A percentile compares a stretch with the other conserved stretches of the same genome.
These are phyloP conservation scores for Keiferia lycopersicella DNA, from an alignment of 2,888 invertebrate genomes.

Conservation along the genomic window DNA sequence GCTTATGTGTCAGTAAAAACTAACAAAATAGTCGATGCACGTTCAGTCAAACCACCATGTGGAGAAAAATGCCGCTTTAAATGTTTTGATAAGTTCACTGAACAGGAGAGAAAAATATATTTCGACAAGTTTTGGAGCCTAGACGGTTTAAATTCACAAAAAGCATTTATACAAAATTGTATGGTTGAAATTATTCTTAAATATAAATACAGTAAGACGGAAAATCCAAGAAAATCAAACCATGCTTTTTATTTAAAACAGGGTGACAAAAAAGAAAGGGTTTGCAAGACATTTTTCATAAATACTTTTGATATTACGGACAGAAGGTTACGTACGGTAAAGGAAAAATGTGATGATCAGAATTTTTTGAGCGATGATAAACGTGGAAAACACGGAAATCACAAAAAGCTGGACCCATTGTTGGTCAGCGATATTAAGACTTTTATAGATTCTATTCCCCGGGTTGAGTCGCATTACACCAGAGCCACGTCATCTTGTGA, in stretches of 20 bases:
- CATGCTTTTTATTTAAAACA: slow-evolving; percentile 37
- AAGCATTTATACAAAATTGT: slow-evolving; percentile 30
- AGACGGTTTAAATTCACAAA: slow-evolving; percentile 29
- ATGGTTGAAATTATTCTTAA: slow-evolving; percentile 33
- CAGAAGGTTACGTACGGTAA: slow-evolving; percentile 31
- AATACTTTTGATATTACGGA: slow-evolving; percentile 34
- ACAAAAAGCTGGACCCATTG: slow-evolving; percentile 26
- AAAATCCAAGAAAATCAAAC: slow-evolving; percentile 33
- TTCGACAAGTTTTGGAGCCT: slow-evolving; percentile 29
- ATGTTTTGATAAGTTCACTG: slow-evolving; percentile 15
- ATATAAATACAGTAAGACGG: slow-evolving; percentile 33
- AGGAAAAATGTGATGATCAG: slow-evolving; percentile 30
- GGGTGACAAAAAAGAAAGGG: slow-evolving; percentile 31
- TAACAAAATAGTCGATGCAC: background rate
- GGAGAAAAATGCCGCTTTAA: slow-evolving; percentile 16
- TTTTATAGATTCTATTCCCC: slow-evolving; percentile 33
- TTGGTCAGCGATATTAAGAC: slow-evolving; percentile 30
- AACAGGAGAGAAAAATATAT: slow-evolving; percentile 4
- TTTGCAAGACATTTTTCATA: slow-evolving; percentile 34
- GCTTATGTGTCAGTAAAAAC: slow-evolving; percentile 23
- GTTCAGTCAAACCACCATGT: slow-evolving; percentile 22
- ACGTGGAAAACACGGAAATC: slow-evolving; percentile 31
- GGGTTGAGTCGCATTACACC: slow-evolving; percentile 33
- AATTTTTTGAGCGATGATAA: slow-evolving; percentile 28
- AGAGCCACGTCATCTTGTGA: slow-evolving; percentile 25